Evolutionary conservation across 2,888 invertebrate genomes (phyloP).

Genomic region (Brachypalpus laphriformis): DNA sequence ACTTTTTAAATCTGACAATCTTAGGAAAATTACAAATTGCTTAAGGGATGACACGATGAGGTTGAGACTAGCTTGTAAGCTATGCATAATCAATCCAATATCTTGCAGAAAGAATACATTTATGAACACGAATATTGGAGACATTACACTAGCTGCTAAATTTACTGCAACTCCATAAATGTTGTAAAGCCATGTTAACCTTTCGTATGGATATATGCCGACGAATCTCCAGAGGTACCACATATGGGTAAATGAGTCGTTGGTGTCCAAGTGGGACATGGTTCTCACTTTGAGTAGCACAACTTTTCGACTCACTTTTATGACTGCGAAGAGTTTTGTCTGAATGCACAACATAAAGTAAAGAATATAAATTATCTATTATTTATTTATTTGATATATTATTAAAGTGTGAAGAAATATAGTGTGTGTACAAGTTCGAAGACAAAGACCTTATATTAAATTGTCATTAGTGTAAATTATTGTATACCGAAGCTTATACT

Average conservation of each 20-base stretch:
- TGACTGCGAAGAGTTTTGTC: no score
- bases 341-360: no score
- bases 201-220: conserved; percentile 28
- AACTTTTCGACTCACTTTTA: no score
- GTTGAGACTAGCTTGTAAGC: conserved; percentile 14
- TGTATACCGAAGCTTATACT: no score
- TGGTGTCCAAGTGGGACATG: conserved; percentile 8
- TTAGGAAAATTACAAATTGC: conserved; percentile 12
- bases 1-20: background rate
- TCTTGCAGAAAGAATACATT: conserved; percentile 29
- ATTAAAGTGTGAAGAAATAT: no score
- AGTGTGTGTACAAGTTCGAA: no score
- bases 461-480: no score
- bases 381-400: no score
- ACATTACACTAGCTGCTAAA: background rate
- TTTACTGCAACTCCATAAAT: conserved; percentile 34
- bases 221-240: conserved; percentile 36
- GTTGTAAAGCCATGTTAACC: conserved; percentile 19
- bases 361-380: no score
- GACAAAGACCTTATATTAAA: no score
- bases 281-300: background rate
- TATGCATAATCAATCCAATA: conserved; percentile 14
- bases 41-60: conserved; percentile 14
- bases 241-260: conserved; percentile 5
- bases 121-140: conserved; percentile 20